Conservation (phyloP, 2,113 vertebrate species). For the Cebidichthys violaceus region DNA sequence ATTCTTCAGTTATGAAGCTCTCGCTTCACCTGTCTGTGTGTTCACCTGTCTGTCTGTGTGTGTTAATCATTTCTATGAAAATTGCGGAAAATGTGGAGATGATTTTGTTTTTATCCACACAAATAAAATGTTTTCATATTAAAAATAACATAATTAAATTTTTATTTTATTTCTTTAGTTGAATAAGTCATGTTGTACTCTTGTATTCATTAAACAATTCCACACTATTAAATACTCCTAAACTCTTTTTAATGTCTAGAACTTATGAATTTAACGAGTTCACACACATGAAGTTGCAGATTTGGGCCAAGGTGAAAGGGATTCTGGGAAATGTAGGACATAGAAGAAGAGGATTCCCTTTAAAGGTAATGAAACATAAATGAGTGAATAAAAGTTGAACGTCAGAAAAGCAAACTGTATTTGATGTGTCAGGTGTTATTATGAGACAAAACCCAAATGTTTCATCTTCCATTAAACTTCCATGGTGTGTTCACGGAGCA, state of each 20-base stretch:
- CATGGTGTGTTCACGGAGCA: slow-evolving; percentile 28
- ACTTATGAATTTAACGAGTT: not conserved
- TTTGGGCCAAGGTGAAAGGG: no score
- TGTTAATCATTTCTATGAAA: no score
- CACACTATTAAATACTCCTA: not conserved
- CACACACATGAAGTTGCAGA: not conserved
- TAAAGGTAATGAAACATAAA: no score
- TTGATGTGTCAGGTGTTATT: slow-evolving; percentile 11
- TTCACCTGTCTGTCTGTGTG: not conserved
- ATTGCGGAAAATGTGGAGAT: no score
- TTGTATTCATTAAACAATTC: no score
- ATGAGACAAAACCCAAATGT: not conserved
- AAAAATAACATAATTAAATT: no score
- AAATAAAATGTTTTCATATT: no score
- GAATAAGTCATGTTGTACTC: no score
- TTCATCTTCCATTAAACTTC: slow-evolving; percentile 60
- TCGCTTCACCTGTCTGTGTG: slow-evolving; percentile 6
- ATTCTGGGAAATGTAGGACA: not conserved
- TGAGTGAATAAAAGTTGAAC: not conserved
- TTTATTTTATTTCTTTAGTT: no score
- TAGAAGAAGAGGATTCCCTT: not conserved
- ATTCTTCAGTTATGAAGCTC: slow-evolving; percentile 34
- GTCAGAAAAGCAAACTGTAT: no score
- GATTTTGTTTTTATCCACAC: no score
- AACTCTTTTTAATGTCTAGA: not conserved